These are phyloP conservation scores for Porites lutea DNA, from an alignment of 64 coral and sea anemone species.

Conservation along the genomic window DNA sequence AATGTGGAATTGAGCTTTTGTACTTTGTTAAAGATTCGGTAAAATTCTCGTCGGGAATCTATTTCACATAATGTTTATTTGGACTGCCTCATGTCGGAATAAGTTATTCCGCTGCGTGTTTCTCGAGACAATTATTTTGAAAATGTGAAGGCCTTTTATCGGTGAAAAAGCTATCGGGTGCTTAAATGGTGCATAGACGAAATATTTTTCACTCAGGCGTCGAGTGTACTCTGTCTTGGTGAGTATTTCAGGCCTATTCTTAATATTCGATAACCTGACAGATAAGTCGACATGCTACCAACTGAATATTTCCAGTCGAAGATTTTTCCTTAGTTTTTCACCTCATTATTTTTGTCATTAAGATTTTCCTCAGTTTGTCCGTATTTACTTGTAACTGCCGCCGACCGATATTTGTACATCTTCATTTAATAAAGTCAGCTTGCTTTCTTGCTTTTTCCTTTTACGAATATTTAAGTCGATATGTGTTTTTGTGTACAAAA, in stretches of 20 bases:
- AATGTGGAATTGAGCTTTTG: neutral
- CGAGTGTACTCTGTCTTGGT: neutral
- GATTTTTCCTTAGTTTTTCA: neutral
- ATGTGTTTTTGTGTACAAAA: neutral
- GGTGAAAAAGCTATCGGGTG: no score
- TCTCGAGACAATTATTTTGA: no score
- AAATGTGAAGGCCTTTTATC: no score
- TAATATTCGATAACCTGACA: no score
- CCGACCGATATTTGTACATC: neutral
- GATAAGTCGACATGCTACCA: no score
- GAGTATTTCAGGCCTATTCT: neutral
- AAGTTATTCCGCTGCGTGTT: no score
- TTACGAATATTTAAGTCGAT: neutral
- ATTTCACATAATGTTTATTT: neutral
- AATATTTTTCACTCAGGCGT: neutral
- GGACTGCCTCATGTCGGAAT: no score
- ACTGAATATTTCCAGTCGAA: neutral
- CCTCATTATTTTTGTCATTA: neutral
- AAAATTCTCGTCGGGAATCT: neutral
- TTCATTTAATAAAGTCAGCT: neutral
- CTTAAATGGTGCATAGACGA: neutral
- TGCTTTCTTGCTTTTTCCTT: neutral
- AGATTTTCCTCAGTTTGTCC: no score
- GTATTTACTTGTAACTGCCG: neutral
- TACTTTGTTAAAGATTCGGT: neutral